phyloP scores from a whole-genome alignment of 2,113 vertebrate genomes.

The Megaceryle maxima region DNA sequence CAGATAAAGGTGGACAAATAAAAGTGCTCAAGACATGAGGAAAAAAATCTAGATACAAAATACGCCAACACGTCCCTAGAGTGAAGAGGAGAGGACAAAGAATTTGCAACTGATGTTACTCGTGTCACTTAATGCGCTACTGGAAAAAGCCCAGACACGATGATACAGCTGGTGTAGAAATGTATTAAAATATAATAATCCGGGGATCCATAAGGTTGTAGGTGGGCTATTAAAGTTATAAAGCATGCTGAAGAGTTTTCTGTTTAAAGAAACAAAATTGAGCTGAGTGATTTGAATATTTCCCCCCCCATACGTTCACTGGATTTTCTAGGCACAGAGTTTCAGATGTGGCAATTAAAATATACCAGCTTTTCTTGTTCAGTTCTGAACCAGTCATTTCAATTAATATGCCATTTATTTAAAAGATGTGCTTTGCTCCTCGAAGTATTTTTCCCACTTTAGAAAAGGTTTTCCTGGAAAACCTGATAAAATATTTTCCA shows the following conservation, averaged over 20 bases:
- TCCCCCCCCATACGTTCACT: background rate
- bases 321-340: background rate
- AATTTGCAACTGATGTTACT: background rate
- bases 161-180: background rate
- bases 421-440: background rate
- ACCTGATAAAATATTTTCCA: background rate
- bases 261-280: background rate
- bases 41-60: background rate
- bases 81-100: background rate
- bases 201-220: slow-evolving; percentile 1
- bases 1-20: background rate
- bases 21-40: background rate
- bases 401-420: background rate
- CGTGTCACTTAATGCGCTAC: background rate
- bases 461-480: background rate
- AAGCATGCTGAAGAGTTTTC: background rate
- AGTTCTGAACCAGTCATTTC: background rate
- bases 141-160: background rate
- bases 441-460: background rate
- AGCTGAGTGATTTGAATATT: background rate
- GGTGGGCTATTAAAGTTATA: background rate
- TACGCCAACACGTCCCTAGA: background rate
- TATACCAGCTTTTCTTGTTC: background rate
- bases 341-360: background rate
- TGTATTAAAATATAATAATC: slow-evolving; percentile 11